These are phyloP conservation scores for Halcyon malimbica DNA, from an alignment of 2,113 vertebrate species.

Conservation along the genomic window DNA sequence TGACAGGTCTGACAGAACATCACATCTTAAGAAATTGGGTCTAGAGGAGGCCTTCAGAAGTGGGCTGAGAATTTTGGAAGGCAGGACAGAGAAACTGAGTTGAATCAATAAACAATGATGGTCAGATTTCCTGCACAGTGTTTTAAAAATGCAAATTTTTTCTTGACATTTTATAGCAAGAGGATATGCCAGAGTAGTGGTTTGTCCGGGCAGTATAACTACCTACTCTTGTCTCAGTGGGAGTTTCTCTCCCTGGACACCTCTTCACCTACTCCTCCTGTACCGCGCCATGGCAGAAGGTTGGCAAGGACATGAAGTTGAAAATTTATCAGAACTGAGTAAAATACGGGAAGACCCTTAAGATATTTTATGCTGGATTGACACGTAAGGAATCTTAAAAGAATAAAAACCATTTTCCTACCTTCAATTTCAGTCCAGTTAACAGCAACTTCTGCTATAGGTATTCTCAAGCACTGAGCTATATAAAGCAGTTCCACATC, in stretches of 20 bases:
- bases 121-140: background rate
- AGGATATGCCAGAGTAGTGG: background rate
- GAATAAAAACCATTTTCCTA: conserved; percentile 47
- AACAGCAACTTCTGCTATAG: conserved; percentile 93
- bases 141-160: background rate
- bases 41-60: background rate
- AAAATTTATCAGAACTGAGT: background rate
- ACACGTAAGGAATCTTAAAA: background rate
- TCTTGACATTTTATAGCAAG: background rate
- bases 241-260: background rate
- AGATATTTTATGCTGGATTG: background rate
- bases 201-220: background rate
- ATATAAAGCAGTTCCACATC: conserved; percentile 97
- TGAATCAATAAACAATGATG: background rate
- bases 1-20: background rate
- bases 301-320: background rate
- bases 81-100: background rate
- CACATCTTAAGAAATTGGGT: background rate
- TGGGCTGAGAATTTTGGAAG: background rate
- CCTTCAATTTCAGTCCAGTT: conserved; percentile 99
- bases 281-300: background rate
- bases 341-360: background rate
- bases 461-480: conserved; percentile 90
- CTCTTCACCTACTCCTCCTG: background rate
- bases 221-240: background rate